Conservation (phyloP, 2,888 invertebrate species). For the Andrena bicolor region DNA sequence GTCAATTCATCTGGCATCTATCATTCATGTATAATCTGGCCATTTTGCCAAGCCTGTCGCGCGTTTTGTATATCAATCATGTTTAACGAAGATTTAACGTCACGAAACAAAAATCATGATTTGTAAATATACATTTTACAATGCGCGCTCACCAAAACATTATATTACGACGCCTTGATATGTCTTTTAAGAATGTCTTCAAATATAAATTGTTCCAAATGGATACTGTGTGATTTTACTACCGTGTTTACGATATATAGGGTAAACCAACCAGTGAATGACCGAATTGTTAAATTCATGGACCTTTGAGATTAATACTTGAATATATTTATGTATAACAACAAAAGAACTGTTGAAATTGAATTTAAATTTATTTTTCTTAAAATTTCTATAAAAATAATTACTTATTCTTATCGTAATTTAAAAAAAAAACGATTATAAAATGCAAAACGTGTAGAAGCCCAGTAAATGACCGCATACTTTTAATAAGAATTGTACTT, state of each 20-base stretch:
- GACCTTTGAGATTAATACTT: too few species aligned
- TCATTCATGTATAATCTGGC: constrained; percentile 31
- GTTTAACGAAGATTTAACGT: constrained; percentile 24
- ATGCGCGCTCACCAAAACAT: constrained; percentile 43
- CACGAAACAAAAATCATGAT: constrained; percentile 36
- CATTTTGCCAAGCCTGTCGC: constrained; percentile 32
- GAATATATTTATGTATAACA: too few species aligned
- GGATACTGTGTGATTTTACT: neutral
- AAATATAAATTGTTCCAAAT: constrained; percentile 57
- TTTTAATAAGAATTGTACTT: too few species aligned
- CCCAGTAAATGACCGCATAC: too few species aligned
- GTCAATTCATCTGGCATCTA: constrained; percentile 26
- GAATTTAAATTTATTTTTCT: too few species aligned
- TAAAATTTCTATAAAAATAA: too few species aligned
- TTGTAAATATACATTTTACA: constrained; percentile 63
- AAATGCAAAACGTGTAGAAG: too few species aligned
- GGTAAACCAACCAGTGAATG: too few species aligned
- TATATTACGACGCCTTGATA: constrained; percentile 57
- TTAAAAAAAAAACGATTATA: too few species aligned
- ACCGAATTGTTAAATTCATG: too few species aligned
- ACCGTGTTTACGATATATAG: neutral
- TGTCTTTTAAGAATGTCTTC: constrained; percentile 49
- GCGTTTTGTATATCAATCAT: constrained; percentile 41
- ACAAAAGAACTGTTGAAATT: too few species aligned
- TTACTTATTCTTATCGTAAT: too few species aligned